Conservation (phyloP, 1,140 invertebrate species). For the Mactra quadrangularis region DNA sequence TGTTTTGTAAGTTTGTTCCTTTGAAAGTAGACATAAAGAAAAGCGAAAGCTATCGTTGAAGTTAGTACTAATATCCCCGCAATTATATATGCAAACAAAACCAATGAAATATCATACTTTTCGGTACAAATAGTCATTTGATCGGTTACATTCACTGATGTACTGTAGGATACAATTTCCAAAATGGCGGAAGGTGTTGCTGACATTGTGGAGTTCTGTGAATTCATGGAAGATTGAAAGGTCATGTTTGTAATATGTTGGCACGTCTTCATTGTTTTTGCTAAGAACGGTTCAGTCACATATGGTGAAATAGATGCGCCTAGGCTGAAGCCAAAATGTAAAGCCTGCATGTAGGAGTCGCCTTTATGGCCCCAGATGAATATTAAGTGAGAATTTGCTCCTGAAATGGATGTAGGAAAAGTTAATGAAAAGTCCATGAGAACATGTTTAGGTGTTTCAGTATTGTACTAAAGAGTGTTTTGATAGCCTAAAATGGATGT, state of each 20-base stretch:
- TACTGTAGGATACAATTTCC: too few relatives aligned
- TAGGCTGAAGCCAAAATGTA: slow-evolving; percentile 51
- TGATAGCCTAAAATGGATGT: too few relatives aligned
- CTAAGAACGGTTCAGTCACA: slow-evolving; percentile 53
- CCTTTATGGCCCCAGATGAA: slow-evolving; percentile 83
- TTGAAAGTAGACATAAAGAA: neutral
- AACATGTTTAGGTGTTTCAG: too few relatives aligned
- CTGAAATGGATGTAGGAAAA: slow-evolving; percentile 70
- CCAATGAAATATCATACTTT: neutral
- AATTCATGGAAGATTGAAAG: neutral
- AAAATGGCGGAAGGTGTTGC: neutral
- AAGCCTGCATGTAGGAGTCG: slow-evolving; percentile 47
- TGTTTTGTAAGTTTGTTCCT: neutral
- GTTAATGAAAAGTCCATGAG: too few relatives aligned
- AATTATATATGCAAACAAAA: slow-evolving; percentile 31
- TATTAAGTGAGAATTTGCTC: slow-evolving; percentile 83
- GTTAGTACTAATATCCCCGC: neutral
- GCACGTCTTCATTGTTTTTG: neutral
- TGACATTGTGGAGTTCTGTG: neutral
- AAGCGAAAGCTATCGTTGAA: slow-evolving; percentile 3
- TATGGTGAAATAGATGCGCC: slow-evolving; percentile 55
- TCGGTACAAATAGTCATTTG: slow-evolving; percentile 1
- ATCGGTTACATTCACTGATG: neutral
- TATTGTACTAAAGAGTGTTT: too few relatives aligned
- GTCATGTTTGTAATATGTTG: neutral